Percentiles rank a stretch among this genome's conserved stretches.
These are phyloP conservation scores for Cichladusa arquata DNA, from an alignment of 2,113 vertebrate species.

Conservation along the genomic window DNA sequence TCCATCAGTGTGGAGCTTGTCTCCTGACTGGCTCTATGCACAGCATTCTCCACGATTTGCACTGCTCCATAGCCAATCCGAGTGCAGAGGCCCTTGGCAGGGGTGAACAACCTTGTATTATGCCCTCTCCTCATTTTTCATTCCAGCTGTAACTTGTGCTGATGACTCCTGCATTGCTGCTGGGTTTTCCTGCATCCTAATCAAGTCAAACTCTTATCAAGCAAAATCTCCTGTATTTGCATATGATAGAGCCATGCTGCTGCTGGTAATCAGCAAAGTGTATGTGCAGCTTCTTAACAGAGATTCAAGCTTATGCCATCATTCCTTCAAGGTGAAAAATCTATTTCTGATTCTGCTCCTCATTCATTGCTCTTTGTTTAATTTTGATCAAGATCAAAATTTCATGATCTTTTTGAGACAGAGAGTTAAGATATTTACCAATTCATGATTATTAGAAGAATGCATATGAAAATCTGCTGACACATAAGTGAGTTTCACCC, in stretches of 20 bases:
- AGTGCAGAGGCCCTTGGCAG: not conserved
- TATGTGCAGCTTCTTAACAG: not conserved
- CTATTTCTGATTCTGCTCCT: not conserved
- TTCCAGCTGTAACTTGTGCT: not conserved
- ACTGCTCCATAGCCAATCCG: not conserved
- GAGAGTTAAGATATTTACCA: not conserved
- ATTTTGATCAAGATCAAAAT: not conserved
- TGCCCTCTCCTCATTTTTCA: not conserved
- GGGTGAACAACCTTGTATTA: not conserved
- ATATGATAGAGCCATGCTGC: not conserved
- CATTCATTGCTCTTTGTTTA: not conserved
- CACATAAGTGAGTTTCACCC: not conserved
- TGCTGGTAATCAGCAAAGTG: not conserved
- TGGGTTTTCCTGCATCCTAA: not conserved
- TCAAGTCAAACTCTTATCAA: slow-evolving; percentile 20
- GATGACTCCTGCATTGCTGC: not conserved
- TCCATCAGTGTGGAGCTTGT: not conserved
- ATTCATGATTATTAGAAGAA: not conserved
- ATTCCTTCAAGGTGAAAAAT: not conserved
- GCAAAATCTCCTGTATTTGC: slow-evolving; percentile 13
- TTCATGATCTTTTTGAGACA: not conserved
- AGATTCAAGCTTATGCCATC: not conserved
- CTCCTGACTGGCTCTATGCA: not conserved
- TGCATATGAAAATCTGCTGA: not conserved
- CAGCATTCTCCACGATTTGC: not conserved